phyloP scores from a whole-genome alignment of 2,797 vertebrate genomes.

The Trachurus trachurus region DNA sequence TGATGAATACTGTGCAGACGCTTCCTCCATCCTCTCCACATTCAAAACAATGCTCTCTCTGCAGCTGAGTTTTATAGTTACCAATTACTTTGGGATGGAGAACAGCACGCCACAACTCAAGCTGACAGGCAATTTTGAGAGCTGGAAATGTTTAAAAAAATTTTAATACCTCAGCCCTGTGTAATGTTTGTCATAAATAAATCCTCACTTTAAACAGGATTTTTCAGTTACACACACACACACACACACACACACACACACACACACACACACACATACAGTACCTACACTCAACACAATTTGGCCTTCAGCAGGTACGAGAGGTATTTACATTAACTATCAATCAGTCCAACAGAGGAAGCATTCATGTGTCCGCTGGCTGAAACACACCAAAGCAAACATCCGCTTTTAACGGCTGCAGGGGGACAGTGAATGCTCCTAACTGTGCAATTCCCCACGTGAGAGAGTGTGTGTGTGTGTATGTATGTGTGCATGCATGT shows the following conservation, averaged over 20 bases:
- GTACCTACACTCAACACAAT: neutral
- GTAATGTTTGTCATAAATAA: constrained; percentile 40
- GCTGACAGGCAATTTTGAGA: constrained; percentile 63
- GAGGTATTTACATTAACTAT: constrained; percentile 16
- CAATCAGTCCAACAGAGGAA: constrained; percentile 50
- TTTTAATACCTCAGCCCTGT: constrained; percentile 42
- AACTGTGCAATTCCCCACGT: constrained; percentile 40
- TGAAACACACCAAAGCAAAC: constrained; percentile 47
- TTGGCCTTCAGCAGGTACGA: constrained; percentile 28
- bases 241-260: neutral
- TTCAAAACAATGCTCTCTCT: constrained; percentile 47
- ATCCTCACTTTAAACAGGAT: constrained; percentile 23
- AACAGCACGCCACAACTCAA: constrained; percentile 60
- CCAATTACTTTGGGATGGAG: constrained; percentile 63
- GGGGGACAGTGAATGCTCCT: constrained; percentile 39
- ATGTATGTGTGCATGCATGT: constrained; percentile 21
- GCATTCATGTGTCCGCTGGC: constrained; percentile 41
- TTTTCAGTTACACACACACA: constrained; percentile 5
- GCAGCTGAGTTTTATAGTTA: constrained; percentile 67
- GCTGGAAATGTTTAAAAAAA: constrained; percentile 54
- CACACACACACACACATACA: neutral
- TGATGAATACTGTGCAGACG: constrained; percentile 48
- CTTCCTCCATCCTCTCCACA: constrained; percentile 11
- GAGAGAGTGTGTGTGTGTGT: constrained; percentile 24
- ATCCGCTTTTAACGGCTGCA: constrained; percentile 36